Evolutionary conservation across 2,888 invertebrate species (phyloP), one percentile per base, ranked within the genome.

Genomic region (Slavum lentiscoides): DNA sequence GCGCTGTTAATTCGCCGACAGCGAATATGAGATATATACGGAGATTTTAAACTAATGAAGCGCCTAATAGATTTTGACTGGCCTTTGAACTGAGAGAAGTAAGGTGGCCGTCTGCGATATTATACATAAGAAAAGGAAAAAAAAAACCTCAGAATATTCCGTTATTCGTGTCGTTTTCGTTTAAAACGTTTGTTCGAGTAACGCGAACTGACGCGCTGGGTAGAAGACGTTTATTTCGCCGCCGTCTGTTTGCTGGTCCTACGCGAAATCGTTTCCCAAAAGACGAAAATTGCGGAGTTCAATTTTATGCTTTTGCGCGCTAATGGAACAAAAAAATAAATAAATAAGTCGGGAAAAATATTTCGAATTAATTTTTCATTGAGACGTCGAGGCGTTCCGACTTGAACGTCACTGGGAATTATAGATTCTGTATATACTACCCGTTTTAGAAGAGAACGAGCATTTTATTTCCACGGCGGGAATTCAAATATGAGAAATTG

Each of bases 21-120:
- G 43, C 49, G 49, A 49, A 49, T 49, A 49, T 11, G 49, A 30
- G 4, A 30, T 30, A 30, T 30, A 11, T 1, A 6, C 43, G 43
- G 43, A 43, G 43, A 53, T 5, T 13, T 53, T 17, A 17, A 39
- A 75, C 55, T 19, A 13, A 67, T 39, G 67, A 68, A 21, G n/a
- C 13, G n/a, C 23, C 68, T 76, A 76, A 76, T 76, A 58, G 30
- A n/a, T 61, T 39, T 69, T 76, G 76, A 61, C 68, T 68, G 66
- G 76, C 43, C 68, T 59, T 59, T 69, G 68, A 76, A 17, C 6
- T 5, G 58, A 59, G 30, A 8, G 49, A 21, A 4, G 58, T n/a
- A 37, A 30, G 30, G 30, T 64, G n/a, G n/a, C 4, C 17, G 30
- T 30, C 39, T 21, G 37, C 9, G 21, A 15, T 13, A 3, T 9